Evolutionary conservation across 2,888 invertebrate species (phyloP), one percentile per base, ranked within the genome.

Genomic region (Drosophila tanythrix): DNA sequence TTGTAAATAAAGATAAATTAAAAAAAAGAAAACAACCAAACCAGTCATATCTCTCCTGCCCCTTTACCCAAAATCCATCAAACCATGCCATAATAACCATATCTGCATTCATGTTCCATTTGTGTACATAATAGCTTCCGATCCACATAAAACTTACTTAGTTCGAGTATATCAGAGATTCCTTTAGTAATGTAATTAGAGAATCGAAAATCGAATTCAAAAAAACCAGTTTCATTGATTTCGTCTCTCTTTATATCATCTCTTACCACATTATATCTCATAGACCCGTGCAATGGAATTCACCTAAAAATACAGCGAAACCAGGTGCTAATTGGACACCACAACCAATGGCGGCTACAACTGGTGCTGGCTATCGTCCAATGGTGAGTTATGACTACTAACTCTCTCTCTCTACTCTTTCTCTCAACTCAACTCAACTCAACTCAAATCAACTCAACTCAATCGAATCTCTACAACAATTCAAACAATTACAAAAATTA

Each of bases 251-350:
- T 71, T 82, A 84, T 79, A 84, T 87, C 87, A 88, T 88, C 87
- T 87, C 82, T 85, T 86, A 86, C 87, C 82, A 83, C 90, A 91
- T 90, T 87, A 91, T 90, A 76, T 90, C 86, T 87, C 91, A 83
- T 91, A 97, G 97, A 94, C 96, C 97, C 91, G 96, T 97, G 94
- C 97, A 97, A 94, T 97, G 97, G 97, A 97, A 96, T 93, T 97
- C 97, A 73, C 97, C 97, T 78, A 97, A 97, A 94, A 97, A 96
- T 93, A 95, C 96, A 71, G 96, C 96, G 80, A 97, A 97, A 94
- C 95, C 96, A 46, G 96, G 96, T 83, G 94, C 94, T 90, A 95
- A 96, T 81, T 97, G 97, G 97, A 96, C 95, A 85, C 97, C 97
- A 76, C 97, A 97, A 93, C 97, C 97, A 46, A 97, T 97, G 96